phyloP scores from a whole-genome alignment of 1,140 invertebrate genomes.

The Aphelenchoides fujianensis region DNA sequence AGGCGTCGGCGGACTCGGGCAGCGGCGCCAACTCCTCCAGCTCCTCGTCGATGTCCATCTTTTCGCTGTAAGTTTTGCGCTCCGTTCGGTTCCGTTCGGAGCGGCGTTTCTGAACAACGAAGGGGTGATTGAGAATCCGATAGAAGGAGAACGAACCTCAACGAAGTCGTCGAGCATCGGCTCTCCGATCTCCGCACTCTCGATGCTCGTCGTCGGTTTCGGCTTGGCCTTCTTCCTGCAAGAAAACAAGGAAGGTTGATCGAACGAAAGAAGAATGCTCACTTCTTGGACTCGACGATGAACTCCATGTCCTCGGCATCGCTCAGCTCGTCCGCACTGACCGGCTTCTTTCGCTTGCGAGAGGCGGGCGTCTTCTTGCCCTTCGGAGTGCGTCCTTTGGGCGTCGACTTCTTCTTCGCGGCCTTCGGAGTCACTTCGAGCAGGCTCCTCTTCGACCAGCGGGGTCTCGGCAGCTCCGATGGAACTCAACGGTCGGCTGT shows the following conservation, averaged over 20 bases:
- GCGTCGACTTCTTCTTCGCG: slow-evolving; percentile 14
- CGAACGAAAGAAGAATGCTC: too few species aligned
- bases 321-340: slow-evolving; percentile 28
- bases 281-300: slow-evolving; percentile 34
- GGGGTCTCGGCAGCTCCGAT: neutral
- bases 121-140: slow-evolving; percentile 25
- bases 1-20: neutral
- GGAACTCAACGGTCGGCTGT: neutral
- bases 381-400: slow-evolving; percentile 12
- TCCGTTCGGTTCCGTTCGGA: slow-evolving; percentile 41
- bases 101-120: slow-evolving; percentile 38
- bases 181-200: slow-evolving; percentile 13
- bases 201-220: slow-evolving; percentile 10
- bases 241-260: too few species aligned
- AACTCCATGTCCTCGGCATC: slow-evolving; percentile 42
- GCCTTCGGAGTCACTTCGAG: slow-evolving; percentile 15
- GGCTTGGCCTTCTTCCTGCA: slow-evolving; percentile 29
- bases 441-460: neutral
- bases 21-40: slow-evolving; percentile 15
- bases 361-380: slow-evolving; percentile 23
- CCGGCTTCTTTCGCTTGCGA: slow-evolving; percentile 35
- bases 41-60: slow-evolving; percentile 36
- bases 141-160: slow-evolving; percentile 31
- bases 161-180: slow-evolving; percentile 31
- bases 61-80: slow-evolving; percentile 29